phyloP scores from a whole-genome alignment of 2,797 vertebrate species.

The Potorous gilbertii region DNA sequence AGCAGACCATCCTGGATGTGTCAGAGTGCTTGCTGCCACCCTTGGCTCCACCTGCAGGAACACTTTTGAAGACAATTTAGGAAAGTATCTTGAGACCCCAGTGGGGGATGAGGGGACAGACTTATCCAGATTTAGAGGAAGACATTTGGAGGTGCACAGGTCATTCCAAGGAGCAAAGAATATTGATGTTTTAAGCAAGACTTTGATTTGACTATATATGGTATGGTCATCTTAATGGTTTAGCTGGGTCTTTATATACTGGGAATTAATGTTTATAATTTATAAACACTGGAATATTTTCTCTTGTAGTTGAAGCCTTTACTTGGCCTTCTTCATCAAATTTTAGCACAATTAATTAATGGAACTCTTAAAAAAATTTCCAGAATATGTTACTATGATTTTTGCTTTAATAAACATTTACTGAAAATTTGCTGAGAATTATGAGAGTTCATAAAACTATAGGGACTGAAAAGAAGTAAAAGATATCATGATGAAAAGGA shows the following conservation, averaged over 20 bases:
- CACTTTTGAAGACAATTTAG: not conserved
- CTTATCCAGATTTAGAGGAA: not conserved
- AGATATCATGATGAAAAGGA: not conserved
- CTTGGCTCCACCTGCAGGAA: not conserved
- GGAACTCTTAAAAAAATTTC: not conserved
- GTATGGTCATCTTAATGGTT: not conserved
- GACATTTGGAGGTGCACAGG: not conserved
- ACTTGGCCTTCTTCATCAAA: not conserved
- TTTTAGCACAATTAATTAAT: rapidly evolving
- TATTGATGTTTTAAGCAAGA: not conserved
- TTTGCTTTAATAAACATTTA: not conserved
- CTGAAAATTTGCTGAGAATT: not conserved
- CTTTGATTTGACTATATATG: not conserved
- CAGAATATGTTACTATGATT: not conserved
- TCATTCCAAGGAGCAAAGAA: not conserved
- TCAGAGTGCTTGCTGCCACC: too few relatives aligned
- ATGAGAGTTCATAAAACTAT: not conserved
- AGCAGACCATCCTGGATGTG: too few relatives aligned
- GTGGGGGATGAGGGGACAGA: not conserved
- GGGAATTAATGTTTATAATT: not conserved
- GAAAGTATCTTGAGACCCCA: not conserved
- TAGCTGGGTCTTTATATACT: not conserved
- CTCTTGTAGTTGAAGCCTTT: not conserved
- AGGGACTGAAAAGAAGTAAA: too few relatives aligned
- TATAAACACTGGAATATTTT: not conserved